Percentiles rank a stretch among this genome's conserved stretches.
phyloP scores from a whole-genome alignment of 2,888 invertebrate genomes.

The Melanostoma mellinum region DNA sequence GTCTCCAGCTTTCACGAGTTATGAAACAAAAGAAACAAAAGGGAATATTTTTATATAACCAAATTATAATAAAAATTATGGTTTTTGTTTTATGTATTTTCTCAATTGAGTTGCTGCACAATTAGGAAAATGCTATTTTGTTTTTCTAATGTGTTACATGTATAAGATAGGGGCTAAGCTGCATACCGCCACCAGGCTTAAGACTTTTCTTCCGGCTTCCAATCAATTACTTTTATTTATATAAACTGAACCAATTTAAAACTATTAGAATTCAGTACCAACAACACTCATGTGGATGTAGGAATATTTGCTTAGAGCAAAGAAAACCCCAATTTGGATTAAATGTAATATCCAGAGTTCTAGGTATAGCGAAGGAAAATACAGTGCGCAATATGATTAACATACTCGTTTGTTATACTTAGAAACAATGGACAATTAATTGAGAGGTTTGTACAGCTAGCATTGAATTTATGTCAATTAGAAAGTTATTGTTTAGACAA shows the following conservation, averaged over 20 bases:
- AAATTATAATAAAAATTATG: too few relatives aligned
- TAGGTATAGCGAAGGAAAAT: too few relatives aligned
- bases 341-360: too few relatives aligned
- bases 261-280: constrained; percentile 13
- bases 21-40: too few relatives aligned
- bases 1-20: too few relatives aligned
- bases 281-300: not conserved
- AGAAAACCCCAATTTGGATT: not conserved
- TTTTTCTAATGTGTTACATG: not conserved
- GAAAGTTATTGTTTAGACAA: constrained; percentile 3
- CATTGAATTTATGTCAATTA: constrained; percentile 7
- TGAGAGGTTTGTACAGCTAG: not conserved
- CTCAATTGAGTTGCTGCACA: too few relatives aligned
- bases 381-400: constrained; percentile 8
- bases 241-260: constrained; percentile 18
- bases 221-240: not conserved
- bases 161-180: not conserved
- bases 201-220: constrained; percentile 34
- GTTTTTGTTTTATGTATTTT: too few relatives aligned
- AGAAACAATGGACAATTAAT: constrained; percentile 16
- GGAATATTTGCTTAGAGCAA: not conserved
- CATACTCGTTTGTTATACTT: not conserved
- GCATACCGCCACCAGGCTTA: constrained; percentile 17
- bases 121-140: not conserved
- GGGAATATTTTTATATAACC: too few relatives aligned